Evolutionary conservation across 2,797 vertebrate genomes (phyloP).

Genomic region (Schizopygopsis malacanthus): DNA sequence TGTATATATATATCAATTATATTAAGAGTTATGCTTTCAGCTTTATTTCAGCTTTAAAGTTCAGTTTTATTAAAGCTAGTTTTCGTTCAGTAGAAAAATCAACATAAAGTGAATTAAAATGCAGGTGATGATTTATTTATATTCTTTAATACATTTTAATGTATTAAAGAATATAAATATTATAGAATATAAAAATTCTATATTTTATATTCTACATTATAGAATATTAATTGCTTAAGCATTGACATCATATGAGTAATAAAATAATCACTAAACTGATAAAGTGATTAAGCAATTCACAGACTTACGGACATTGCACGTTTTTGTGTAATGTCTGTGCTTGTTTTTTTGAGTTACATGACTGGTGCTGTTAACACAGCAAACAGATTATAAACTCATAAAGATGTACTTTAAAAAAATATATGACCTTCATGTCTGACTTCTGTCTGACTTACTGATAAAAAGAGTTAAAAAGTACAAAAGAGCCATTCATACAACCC

Average conservation of each 20-base stretch:
- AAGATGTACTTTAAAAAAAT: neutral
- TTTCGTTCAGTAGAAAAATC: neutral
- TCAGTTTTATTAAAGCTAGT: neutral
- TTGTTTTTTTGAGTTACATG: neutral
- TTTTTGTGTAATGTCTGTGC: neutral
- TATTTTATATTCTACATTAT: too few relatives aligned
- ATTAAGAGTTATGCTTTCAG: neutral
- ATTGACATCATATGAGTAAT: neutral
- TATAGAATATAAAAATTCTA: too few relatives aligned
- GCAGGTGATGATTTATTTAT: neutral
- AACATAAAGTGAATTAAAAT: neutral
- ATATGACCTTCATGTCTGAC: neutral
- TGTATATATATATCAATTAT: too few relatives aligned
- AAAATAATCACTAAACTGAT: neutral
- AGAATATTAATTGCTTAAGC: too few relatives aligned
- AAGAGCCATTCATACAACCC: constrained; percentile 58
- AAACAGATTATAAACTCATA: neutral
- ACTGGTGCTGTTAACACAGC: neutral
- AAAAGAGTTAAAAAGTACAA: constrained; percentile 65
- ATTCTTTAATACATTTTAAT: neutral
- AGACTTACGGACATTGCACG: neutral
- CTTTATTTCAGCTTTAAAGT: neutral
- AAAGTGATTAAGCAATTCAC: neutral
- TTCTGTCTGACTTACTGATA: constrained; percentile 10
- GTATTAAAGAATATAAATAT: too few relatives aligned